Evolutionary conservation across 1,140 invertebrate genomes (phyloP).

Genomic region (Nylanderia fulva): DNA sequence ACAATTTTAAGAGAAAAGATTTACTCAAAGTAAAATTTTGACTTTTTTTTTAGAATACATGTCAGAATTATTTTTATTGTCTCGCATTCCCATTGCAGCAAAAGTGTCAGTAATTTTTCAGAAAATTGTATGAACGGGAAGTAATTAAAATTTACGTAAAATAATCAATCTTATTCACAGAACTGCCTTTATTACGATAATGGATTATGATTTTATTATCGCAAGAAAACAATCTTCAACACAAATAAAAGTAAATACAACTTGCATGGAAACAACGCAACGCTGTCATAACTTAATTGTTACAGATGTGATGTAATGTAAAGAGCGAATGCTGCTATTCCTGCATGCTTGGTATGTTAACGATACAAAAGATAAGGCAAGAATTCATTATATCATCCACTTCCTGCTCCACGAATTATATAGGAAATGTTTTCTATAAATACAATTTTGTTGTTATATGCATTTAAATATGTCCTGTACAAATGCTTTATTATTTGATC

Average conservation of each 20-base stretch:
- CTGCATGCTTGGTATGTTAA: not conserved
- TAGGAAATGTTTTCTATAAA: constrained; percentile 3
- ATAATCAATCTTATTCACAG: not conserved
- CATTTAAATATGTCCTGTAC: no score
- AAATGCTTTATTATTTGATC: not conserved
- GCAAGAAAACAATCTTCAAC: not conserved
- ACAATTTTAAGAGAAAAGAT: not conserved
- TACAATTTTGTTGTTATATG: not conserved
- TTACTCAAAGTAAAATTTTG: not conserved
- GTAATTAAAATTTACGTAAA: constrained; percentile 7
- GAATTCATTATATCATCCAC: constrained; percentile 26
- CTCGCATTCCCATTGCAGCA: not conserved
- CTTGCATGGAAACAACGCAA: constrained; percentile 6
- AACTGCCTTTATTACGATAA: constrained; percentile 26
- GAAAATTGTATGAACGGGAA: not conserved
- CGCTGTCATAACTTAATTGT: constrained; percentile 35
- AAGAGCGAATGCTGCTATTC: not conserved
- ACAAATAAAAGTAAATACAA: constrained; percentile 5
- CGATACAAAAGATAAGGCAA: constrained; percentile 38
- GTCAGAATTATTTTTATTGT: not conserved
- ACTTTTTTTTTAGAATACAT: not conserved
- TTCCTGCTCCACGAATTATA: constrained; percentile 12
- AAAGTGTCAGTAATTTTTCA: not conserved
- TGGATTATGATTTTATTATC: constrained; percentile 37
- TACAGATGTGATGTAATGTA: constrained; percentile 43